Base-by-base conservation (phyloP, 2,113 vertebrate species). In the Cyprinus carpio region DNA sequence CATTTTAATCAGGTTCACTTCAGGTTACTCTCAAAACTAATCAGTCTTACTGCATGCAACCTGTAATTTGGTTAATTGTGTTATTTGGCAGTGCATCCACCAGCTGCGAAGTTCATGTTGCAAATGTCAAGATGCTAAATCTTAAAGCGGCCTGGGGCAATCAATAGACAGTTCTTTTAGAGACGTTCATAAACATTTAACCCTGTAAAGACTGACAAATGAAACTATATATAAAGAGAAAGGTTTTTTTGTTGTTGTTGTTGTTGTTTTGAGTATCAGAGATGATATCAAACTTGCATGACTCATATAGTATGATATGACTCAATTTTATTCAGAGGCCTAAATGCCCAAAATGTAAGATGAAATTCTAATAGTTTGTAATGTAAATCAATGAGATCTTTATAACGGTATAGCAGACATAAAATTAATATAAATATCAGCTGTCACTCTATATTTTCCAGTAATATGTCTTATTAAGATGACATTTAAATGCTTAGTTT, bases 1-100 rank as follows among this genome's bases (percentile, higher is more conserved):
- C 79, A 62, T 62, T 82, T 86, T 82, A 64, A 67, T 65, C 29
- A 69, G 75, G 83, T 71, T 79, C 62, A 79, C 64, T 54, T 37
- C 75, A 79, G 64, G 29, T 78, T 25, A 79, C 43, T 40, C 62
- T 77, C 29, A 27, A 37, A 31, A 69, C 46, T 43, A 79, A 79
- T 85, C 76, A 37, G 75, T 72, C 64, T 71, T 58, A 37, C 58
- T 37, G 13, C 27, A 65, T 51, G 56, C 37, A 49, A 64, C 34
- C 25, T 18, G 34, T 69, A 51, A 82, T 82, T 82, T 54, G 46
- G 16, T 71, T 81, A 81, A 81, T 81, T 71, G 46, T 82, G 64
- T 34, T 71, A 54, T 71, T 71, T 82, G 46, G 46, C 84, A 43
- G 29, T 29, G 29, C 4, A 51, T 29, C 27, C 54, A 58, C 18